Evolutionary conservation across 2,888 invertebrate genomes (phyloP).

Genomic region (Netelia melanura): DNA sequence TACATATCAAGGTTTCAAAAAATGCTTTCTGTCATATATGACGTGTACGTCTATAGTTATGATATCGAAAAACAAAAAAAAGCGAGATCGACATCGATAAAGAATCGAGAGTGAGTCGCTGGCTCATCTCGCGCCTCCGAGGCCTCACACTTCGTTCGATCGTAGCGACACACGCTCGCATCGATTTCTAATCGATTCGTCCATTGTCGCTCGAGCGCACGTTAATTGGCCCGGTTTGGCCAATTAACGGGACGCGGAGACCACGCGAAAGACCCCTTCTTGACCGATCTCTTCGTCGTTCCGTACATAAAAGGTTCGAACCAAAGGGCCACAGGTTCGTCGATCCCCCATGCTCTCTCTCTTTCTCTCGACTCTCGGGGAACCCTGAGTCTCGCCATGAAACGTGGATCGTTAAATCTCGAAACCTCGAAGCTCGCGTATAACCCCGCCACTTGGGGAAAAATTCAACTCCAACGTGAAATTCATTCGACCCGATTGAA

Average conservation of each 20-base stretch:
- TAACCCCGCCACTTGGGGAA: too few species aligned
- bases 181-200: conserved; percentile 82
- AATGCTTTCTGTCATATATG: neutral
- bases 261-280: neutral
- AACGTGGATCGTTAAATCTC: conserved; percentile 1
- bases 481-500: too few species aligned
- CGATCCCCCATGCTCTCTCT: neutral
- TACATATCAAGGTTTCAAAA: neutral
- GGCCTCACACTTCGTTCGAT: conserved; percentile 76
- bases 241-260: conserved; percentile 73
- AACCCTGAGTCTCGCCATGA: neutral
- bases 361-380: neutral
- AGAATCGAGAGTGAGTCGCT: conserved; percentile 54
- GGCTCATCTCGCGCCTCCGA: conserved; percentile 69
- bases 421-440: neutral
- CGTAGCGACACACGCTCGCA: conserved; percentile 79
- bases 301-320: conserved; percentile 19
- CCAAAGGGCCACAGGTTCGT: neutral
- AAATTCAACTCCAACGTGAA: too few species aligned
- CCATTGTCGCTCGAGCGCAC: conserved; percentile 77
- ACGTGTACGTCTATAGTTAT: neutral
- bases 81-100: conserved; percentile 23
- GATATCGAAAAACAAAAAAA: conserved; percentile 3
- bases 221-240: conserved; percentile 78
- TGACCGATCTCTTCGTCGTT: neutral